Evolutionary conservation across 1,140 invertebrate genomes (phyloP), one percentile per base, ranked within the genome.

Genomic region (Berghia stephanieae): DNA sequence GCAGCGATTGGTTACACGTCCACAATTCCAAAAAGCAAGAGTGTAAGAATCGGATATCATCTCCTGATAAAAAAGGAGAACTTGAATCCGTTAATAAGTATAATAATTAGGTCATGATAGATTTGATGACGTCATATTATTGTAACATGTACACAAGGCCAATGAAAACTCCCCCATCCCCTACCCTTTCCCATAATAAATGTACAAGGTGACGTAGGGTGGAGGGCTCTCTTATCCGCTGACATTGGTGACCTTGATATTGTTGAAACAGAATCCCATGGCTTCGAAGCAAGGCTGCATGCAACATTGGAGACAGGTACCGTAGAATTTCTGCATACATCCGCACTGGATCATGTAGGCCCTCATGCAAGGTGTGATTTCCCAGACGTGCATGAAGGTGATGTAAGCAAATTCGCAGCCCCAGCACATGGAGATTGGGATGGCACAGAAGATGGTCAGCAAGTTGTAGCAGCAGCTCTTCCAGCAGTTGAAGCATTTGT

Each of bases 381-480:
- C 52, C 90, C 90, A 90, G 42, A 90, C 80, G 78, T 88, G 83
- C n/a, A 78, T 42, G 88, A 94, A 94, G 2, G 94, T 92, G 2
- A 94, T 87, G 81, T 93, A 93, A 27, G 94, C 94, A 83, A 94
- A 94, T 18, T 92, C 91, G 73, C 93, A 92, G 1, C 94, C 94
- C 44, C 94, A 89, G 78, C 91, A 89, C 74, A 94, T 90, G 0
- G 93, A 93, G 52, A 92, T 88, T 31, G 93, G 88, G 1, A 94
- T 92, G 0, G 93, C 93, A 8, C 93, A 89, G n/a, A 95, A 76
- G 34, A 93, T 91, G 1, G 93, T 92, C 16, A 94, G 90, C 46
- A 93, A 84, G 1, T 92, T 91, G 90, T 95, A 95, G 84, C 94
- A 94, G 83, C 91, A 92, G 83, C 92, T 92, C 70, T 92, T 92